Conservation (phyloP, 2,797 vertebrate genomes). For the Gambusia yucatana region DNA sequence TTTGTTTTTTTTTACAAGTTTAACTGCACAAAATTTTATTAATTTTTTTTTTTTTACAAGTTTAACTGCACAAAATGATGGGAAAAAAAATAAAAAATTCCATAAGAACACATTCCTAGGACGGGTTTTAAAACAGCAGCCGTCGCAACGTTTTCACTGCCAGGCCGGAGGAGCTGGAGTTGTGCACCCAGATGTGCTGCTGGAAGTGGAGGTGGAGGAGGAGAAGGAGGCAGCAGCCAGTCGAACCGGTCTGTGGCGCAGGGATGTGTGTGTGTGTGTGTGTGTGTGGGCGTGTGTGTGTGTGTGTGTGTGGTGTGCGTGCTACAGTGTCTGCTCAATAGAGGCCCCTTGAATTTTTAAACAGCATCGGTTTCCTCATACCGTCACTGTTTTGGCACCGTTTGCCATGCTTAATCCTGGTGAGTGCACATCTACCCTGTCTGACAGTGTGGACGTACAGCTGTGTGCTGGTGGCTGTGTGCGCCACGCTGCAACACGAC, state of each 20-base stretch:
- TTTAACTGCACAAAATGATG: background rate
- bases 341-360: slow-evolving; percentile 83
- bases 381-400: slow-evolving; percentile 80
- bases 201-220: slow-evolving; percentile 13
- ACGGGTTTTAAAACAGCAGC: background rate
- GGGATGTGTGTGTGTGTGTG: slow-evolving; percentile 48
- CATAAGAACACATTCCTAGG: background rate
- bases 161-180: background rate
- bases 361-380: slow-evolving; percentile 81
- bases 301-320: slow-evolving; percentile 42
- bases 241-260: slow-evolving; percentile 59
- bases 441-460: slow-evolving; percentile 31
- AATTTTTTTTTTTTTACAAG: background rate
- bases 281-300: too few species aligned
- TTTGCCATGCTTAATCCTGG: slow-evolving; percentile 78
- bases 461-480: slow-evolving; percentile 33
- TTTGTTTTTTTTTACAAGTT: background rate
- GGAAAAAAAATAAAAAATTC: background rate
- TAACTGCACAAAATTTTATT: background rate
- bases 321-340: slow-evolving; percentile 80
- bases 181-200: slow-evolving; percentile 11
- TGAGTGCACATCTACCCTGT: slow-evolving; percentile 73
- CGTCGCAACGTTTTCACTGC: background rate
- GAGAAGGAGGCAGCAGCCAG: slow-evolving; percentile 44
- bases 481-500: slow-evolving; percentile 15